phyloP scores from a whole-genome alignment of 2,888 invertebrate genomes.

The Acanthacorydalis orientalis region DNA sequence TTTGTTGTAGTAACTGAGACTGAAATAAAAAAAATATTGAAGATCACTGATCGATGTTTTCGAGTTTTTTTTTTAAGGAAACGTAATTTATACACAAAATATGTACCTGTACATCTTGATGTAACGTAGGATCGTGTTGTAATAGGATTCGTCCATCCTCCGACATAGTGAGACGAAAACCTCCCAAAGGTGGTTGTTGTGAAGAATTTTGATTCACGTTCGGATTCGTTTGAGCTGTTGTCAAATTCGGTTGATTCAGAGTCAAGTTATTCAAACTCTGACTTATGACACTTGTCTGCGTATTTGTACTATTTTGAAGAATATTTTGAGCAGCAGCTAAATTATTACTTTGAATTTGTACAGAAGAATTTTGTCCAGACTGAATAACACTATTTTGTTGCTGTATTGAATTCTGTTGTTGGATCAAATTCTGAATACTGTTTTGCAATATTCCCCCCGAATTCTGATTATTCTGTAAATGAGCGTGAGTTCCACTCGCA shows the following conservation, averaged over 20 bases:
- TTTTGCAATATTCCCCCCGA: neutral
- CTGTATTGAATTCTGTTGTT: neutral
- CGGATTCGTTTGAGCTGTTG: neutral
- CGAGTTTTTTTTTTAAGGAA: neutral
- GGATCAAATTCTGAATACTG: neutral
- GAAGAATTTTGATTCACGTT: neutral
- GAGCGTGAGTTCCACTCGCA: neutral
- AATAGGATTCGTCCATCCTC: slow-evolving; percentile 50
- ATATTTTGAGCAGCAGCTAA: neutral
- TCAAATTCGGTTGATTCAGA: neutral
- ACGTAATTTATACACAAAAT: neutral
- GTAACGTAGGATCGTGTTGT: slow-evolving; percentile 42
- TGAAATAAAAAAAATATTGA: slow-evolving; percentile 11
- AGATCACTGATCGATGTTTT: neutral
- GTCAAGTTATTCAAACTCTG: neutral
- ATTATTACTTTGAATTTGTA: neutral
- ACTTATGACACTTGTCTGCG: neutral
- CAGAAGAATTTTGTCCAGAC: neutral
- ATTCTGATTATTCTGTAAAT: neutral
- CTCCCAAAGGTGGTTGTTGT: slow-evolving; percentile 22
- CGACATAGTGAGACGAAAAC: slow-evolving; percentile 44
- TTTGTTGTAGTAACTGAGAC: slow-evolving; percentile 25
- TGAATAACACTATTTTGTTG: neutral
- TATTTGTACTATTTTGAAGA: neutral
- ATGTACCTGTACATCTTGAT: slow-evolving; percentile 28